Evolutionary conservation across 1,140 invertebrate species (phyloP).

Genomic region (Yoshiicerus persimilis): DNA sequence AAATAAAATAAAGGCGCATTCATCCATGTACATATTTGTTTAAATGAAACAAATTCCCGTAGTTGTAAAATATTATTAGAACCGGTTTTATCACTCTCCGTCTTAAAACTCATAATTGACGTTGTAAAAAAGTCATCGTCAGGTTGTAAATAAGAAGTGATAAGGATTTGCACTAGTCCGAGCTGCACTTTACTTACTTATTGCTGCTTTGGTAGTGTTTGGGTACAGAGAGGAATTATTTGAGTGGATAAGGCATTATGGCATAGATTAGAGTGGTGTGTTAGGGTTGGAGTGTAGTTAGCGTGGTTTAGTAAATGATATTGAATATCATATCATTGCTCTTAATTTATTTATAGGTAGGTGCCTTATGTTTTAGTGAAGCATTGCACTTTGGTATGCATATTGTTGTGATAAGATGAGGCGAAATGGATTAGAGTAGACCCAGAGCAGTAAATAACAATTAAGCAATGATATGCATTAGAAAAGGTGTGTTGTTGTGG

Average conservation of each 20-base stretch:
- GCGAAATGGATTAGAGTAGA: background rate
- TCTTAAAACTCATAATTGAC: slow-evolving; percentile 30
- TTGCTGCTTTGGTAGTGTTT: background rate
- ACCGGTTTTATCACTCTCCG: slow-evolving; percentile 26
- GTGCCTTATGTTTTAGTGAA: background rate
- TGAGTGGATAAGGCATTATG: background rate
- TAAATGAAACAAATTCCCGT: slow-evolving; percentile 25
- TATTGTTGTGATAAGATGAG: background rate
- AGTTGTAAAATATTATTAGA: slow-evolving; percentile 28
- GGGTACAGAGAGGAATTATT: background rate
- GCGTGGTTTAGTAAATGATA: too few relatives aligned
- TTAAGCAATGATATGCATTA: background rate
- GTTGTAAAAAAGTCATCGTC: slow-evolving; percentile 26
- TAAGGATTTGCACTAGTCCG: slow-evolving; percentile 15
- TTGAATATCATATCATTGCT: background rate
- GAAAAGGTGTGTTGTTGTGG: background rate
- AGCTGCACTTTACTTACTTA: background rate
- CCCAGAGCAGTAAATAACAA: background rate
- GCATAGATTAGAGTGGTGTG: too few relatives aligned
- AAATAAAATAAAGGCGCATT: slow-evolving; percentile 15
- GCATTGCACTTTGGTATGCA: too few relatives aligned
- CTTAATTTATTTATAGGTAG: too few relatives aligned
- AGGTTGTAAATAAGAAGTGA: slow-evolving; percentile 24
- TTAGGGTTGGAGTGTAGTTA: too few relatives aligned
- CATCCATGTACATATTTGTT: slow-evolving; percentile 25